Evolutionary conservation across 1,140 invertebrate genomes (phyloP).

Genomic region (Daktulosphaira vitifoliae): DNA sequence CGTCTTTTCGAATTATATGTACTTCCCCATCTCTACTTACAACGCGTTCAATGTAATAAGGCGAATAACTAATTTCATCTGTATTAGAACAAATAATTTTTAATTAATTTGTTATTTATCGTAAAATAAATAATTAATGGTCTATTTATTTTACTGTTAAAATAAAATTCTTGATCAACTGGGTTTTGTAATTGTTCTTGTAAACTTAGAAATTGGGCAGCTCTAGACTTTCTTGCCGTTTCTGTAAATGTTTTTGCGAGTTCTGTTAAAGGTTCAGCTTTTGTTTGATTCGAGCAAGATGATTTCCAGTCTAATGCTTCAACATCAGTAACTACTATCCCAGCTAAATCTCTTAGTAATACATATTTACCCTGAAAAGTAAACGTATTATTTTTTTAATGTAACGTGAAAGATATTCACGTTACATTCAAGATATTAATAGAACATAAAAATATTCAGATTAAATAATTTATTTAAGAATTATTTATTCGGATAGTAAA

Average conservation of each 20-base stretch:
- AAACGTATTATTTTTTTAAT: no score
- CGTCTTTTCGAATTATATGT: conserved; percentile 59
- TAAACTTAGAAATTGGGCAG: conserved; percentile 42
- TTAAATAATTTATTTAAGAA: no score
- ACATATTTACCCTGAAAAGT: conserved; percentile 50
- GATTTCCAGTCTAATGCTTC: conserved; percentile 42
- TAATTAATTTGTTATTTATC: no score
- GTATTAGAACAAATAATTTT: no score
- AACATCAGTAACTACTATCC: conserved; percentile 45
- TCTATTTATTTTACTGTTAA: conserved; percentile 9
- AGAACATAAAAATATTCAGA: no score
- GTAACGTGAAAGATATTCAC: no score
- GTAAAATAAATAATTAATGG: not conserved
- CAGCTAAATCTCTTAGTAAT: conserved; percentile 50
- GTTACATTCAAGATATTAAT: no score
- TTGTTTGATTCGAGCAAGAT: conserved; percentile 32
- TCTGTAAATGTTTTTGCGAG: conserved; percentile 43
- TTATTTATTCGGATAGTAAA: no score
- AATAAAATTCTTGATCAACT: conserved; percentile 23
- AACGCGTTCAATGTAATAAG: conserved; percentile 60
- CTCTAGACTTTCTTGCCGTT: conserved; percentile 48
- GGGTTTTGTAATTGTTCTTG: conserved; percentile 41
- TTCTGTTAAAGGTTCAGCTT: conserved; percentile 36
- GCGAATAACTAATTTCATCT: conserved; percentile 44
- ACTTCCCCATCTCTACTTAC: conserved; percentile 64